Percentiles rank a stretch among this genome's conserved stretches.
phyloP scores from a whole-genome alignment of 1,140 invertebrate species.

The Plectus sambesii region DNA sequence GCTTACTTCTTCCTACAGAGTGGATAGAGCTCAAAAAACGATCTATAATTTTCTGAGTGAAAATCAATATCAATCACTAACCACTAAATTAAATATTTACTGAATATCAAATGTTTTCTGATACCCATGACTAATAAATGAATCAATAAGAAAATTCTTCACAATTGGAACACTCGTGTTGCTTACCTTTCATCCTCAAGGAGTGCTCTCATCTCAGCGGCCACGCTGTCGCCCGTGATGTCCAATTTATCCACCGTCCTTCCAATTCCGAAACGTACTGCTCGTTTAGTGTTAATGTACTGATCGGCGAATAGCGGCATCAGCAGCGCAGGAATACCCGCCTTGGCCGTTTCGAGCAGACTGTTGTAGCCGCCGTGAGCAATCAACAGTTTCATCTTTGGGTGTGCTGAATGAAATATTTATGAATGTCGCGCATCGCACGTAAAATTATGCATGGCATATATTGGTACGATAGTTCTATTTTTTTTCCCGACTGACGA shows the following conservation, averaged over 20 bases:
- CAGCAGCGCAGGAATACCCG: slow-evolving; percentile 40
- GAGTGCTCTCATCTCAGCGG: slow-evolving; percentile 26
- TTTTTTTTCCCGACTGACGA: no score
- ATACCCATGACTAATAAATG: no score
- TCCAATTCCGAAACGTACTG: slow-evolving; percentile 35
- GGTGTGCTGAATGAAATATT: slow-evolving; percentile 31
- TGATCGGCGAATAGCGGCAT: slow-evolving; percentile 45
- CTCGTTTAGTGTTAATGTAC: slow-evolving; percentile 41
- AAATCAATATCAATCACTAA: no score
- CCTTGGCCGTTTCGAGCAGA: slow-evolving; percentile 40
- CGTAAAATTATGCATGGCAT: no score
- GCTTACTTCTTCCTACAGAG: no score
- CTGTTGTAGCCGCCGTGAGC: slow-evolving; percentile 45
- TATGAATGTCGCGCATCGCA: neutral
- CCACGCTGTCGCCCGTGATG: slow-evolving; percentile 25
- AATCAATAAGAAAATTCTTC: no score
- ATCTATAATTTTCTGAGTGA: no score
- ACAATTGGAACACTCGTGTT: no score
- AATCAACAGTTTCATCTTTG: slow-evolving; percentile 34
- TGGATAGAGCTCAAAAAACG: no score
- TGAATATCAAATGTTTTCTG: no score
- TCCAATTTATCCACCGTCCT: slow-evolving; percentile 26
- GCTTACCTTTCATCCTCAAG: slow-evolving; percentile 25
- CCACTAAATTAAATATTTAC: slow-evolving; percentile 21
- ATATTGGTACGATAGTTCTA: no score